Percentiles rank a stretch among this genome's conserved stretches.
phyloP scores from a whole-genome alignment of 2,888 invertebrate genomes.

The Andrena trimmerana region DNA sequence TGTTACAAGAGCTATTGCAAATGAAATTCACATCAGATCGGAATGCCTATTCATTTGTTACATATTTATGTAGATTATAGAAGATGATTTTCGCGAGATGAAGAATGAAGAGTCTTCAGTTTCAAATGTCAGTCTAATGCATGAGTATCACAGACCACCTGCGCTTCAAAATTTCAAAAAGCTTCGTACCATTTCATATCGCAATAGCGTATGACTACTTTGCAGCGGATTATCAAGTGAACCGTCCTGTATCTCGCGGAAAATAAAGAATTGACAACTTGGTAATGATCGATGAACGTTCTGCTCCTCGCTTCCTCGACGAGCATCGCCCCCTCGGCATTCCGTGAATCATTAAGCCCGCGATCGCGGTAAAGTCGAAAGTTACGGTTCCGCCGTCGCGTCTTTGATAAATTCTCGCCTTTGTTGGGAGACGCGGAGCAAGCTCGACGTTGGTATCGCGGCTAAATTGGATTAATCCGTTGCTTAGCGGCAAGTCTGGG shows the following conservation, averaged over 20 bases:
- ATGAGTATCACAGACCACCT: too few relatives aligned
- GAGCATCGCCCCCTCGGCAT: neutral
- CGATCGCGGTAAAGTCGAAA: constrained; percentile 21
- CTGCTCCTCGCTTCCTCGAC: neutral
- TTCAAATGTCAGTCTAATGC: too few relatives aligned
- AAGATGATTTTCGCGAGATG: too few relatives aligned
- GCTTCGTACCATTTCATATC: neutral
- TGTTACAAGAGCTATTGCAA: too few relatives aligned
- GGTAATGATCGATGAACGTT: constrained; percentile 7
- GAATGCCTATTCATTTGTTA: too few relatives aligned
- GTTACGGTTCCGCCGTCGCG: constrained; percentile 19
- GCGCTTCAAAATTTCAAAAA: neutral
- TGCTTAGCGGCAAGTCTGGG: constrained; percentile 44
- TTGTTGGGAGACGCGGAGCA: constrained; percentile 58
- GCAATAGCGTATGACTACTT: neutral
- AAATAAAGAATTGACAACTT: neutral
- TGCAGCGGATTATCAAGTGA: neutral
- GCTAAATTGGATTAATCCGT: constrained; percentile 66
- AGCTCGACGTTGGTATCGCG: constrained; percentile 50
- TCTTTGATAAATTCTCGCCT: constrained; percentile 55
- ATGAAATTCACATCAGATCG: too few relatives aligned
- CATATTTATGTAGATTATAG: too few relatives aligned
- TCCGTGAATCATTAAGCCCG: constrained; percentile 18
- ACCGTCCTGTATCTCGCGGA: neutral
- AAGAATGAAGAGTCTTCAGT: too few relatives aligned